Base-by-base conservation (phyloP, 1,140 invertebrate species). In the Drosophila pachea region DNA sequence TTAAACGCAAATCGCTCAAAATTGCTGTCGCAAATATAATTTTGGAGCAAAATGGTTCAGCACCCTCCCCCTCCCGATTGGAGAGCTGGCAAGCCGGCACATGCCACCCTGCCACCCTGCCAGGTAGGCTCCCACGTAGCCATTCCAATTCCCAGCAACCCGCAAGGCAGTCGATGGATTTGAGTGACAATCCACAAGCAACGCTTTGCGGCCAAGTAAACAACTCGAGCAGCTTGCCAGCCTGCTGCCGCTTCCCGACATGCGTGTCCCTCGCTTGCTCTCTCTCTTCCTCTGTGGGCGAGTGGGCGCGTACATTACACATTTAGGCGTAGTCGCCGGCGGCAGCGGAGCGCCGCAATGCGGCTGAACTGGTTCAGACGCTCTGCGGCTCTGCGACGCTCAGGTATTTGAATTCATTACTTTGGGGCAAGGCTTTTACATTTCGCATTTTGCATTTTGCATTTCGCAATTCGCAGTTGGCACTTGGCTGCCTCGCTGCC, bases 361-460 rank as follows among this genome's bases (percentile, higher is more conserved):
- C 56, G 43, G 42, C 32, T 16, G 49, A 52, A 6, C 49, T 50
- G n/a, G 48, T 29, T 32, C 9, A 1, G 38, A 1, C 40, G n/a
- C 40, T 5, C 2, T 5, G 40, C 29, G 49, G 12, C 74, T 22
- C 22, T 22, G 43, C 53, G 31, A 36, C 72, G 73, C 62, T 60
- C 68, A 74, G 79, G 76, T 79, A 79, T 83, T 83, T 79, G 84
- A 83, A 83, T 83, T 83, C 78, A 83, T 86, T 83, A 75, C 66
- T 70, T 69, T 79, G 61, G 64, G 68, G 54, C 79, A 73, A 76
- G 76, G 79, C 75, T 78, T 56, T 45, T n/a, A 76, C 73, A 73
- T 73, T 76, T 66, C 56, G 56, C 73, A 45, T 77, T 77, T 22
- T 3, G 22, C 22, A 22, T 22, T 22, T 22, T 22, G 22, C 22